Base-by-base conservation (phyloP, 2,797 vertebrate species). In the Pampus argenteus region DNA sequence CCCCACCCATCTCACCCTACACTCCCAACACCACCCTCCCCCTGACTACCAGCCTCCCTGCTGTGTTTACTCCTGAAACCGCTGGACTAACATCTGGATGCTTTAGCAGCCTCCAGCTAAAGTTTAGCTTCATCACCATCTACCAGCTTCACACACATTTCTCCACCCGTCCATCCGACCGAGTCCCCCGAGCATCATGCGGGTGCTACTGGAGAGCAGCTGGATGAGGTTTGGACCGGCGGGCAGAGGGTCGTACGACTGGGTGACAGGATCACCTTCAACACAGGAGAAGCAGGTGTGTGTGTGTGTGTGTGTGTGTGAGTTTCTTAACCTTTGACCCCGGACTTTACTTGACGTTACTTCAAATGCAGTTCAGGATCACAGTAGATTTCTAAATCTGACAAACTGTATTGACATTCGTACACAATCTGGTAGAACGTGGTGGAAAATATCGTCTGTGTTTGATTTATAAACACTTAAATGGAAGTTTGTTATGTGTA, bases 181-280 rank as follows among this genome's bases (percentile, higher is more conserved):
- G 26, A 6, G 5, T 18, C 71, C n/a, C 50, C 73, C 23, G 66
- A 17, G 20, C 84, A 93, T 58, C 83, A 97, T 97, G 96, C 91
- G 93, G 77, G 83, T 56, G 76, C 91, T 96, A 65, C 64, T 94
- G 87, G 95, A 94, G 78, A 97, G 95, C 95, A 97, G 93, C 93
- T 96, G 95, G 96, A 94, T 92, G 83, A 92, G 94, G 91, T 97
- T 97, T 49, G 97, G 96, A 77, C 96, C 96, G 0, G 96, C 96
- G 2, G 95, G 95, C 69, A 87, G 96, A 51, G 96, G 95, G 9
- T 94, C 92, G 0, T 95, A 96, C 6, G 95, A 97, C 92, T 96
- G 96, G 96, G 86, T 95, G 81, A 94, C 96, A 2, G 95, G 92
- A 3, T 92, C 95, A 20, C 90, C 95, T 0, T 64, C 82, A 0